A percentile compares a stretch with the other conserved stretches of the same genome.
Conservation (phyloP, 2,888 invertebrate genomes). For the Crepidodera aurea region DNA sequence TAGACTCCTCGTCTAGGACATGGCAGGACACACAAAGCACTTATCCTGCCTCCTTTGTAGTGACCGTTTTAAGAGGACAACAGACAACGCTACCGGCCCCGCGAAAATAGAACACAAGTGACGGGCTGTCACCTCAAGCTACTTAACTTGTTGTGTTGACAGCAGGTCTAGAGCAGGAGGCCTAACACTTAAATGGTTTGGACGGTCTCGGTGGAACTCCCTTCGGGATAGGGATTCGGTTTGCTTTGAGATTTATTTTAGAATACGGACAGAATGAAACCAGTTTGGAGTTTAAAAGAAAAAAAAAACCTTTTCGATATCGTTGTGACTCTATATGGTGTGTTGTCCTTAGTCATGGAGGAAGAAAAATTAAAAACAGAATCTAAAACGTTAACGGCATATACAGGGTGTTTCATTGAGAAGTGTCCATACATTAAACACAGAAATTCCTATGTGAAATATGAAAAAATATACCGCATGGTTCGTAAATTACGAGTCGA, state of each 20-base stretch:
- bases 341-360: too few relatives aligned
- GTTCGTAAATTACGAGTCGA: too few relatives aligned
- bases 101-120: conserved; percentile 41
- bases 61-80: conserved; percentile 43
- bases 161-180: conserved; percentile 29
- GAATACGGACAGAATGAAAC: too few relatives aligned
- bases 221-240: not conserved
- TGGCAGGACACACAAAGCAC: conserved; percentile 50
- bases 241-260: not conserved
- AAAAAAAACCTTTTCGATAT: too few relatives aligned
- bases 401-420: too few relatives aligned
- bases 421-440: too few relatives aligned
- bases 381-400: too few relatives aligned
- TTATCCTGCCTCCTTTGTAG: conserved; percentile 50
- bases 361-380: too few relatives aligned
- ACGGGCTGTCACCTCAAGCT: conserved; percentile 43
- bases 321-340: too few relatives aligned
- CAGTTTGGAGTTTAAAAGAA: too few relatives aligned
- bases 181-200: not conserved
- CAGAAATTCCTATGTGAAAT: too few relatives aligned
- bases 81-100: conserved; percentile 31
- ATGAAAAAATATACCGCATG: too few relatives aligned
- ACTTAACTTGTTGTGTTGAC: conserved; percentile 37
- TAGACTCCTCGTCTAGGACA: conserved; percentile 42
- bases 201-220: not conserved